A percentile compares a stretch with the other conserved stretches of the same genome.
These are phyloP conservation scores for Mormyrops attenuatus DNA, from an alignment of 2,797 vertebrate species.

Conservation along the genomic window DNA sequence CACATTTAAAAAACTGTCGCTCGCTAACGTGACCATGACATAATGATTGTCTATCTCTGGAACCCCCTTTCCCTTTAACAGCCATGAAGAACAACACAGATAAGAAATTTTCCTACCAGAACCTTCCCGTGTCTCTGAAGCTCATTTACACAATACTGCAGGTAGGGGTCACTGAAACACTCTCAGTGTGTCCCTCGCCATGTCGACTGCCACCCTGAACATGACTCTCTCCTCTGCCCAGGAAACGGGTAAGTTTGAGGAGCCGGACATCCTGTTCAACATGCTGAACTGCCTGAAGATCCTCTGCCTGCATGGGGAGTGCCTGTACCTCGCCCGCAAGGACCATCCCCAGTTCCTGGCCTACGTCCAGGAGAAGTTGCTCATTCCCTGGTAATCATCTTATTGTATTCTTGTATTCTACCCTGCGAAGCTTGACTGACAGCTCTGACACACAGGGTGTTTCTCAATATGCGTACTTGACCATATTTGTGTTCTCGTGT, in stretches of 20 bases:
- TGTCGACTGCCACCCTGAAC: background rate
- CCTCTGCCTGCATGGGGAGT: conserved; percentile 92
- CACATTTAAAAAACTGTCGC: background rate
- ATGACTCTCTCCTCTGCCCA: conserved; percentile 37
- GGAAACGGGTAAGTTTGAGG: conserved; percentile 97
- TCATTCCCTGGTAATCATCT: conserved; percentile 79
- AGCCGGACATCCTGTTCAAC: conserved; percentile 97
- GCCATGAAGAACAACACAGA: conserved; percentile 87
- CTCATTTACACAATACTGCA: conserved; percentile 96
- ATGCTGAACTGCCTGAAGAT: conserved; percentile 97
- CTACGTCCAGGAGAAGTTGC: conserved; percentile 92
- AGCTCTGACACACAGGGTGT: background rate
- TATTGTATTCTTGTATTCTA: background rate
- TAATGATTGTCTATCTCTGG: conserved; percentile 18
- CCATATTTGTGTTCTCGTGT: background rate
- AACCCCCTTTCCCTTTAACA: conserved; percentile 38
- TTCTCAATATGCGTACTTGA: background rate
- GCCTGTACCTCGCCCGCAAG: conserved; percentile 85
- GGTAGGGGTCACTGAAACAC: conserved; percentile 58
- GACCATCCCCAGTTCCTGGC: conserved; percentile 88
- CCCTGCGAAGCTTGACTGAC: background rate
- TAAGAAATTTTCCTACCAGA: conserved; percentile 89
- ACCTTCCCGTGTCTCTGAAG: conserved; percentile 89
- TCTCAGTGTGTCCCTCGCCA: background rate
- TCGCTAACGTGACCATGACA: background rate